Evolutionary conservation across 2,113 vertebrate species (phyloP).

Genomic region (Asarcornis scutulata): DNA sequence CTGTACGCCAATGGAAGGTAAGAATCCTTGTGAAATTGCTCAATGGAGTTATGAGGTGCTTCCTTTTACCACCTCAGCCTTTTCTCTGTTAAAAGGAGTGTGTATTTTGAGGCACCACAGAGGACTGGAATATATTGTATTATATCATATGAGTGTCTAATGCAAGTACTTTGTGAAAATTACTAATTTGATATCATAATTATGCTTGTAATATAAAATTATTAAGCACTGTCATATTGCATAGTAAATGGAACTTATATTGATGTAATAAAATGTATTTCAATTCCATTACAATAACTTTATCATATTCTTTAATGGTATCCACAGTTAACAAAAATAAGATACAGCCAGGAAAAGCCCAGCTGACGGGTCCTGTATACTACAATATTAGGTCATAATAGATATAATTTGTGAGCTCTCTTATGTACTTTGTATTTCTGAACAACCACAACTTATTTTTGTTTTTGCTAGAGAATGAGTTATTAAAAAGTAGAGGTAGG

Average conservation of each 20-base stretch:
- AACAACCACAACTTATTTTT: slow-evolving; percentile 31
- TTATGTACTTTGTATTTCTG: not conserved
- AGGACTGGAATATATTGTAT: slow-evolving; percentile 55
- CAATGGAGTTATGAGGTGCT: slow-evolving; percentile 28
- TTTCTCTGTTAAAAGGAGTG: slow-evolving; percentile 42
- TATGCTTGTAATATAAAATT: slow-evolving; percentile 75
- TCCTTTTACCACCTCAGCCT: slow-evolving; percentile 44
- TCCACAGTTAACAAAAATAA: slow-evolving; percentile 61
- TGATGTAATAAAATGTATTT: slow-evolving; percentile 78
- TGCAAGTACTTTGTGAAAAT: slow-evolving; percentile 72
- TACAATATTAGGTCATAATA: slow-evolving; percentile 28
- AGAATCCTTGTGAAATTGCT: not conserved
- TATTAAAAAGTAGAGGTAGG: not conserved
- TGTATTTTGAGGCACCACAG: slow-evolving; percentile 57
- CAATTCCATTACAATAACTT: slow-evolving; percentile 73
- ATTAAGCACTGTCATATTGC: slow-evolving; percentile 73
- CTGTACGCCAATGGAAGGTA: not conserved
- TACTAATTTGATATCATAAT: slow-evolving; percentile 78
- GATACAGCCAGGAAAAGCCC: slow-evolving; percentile 3
- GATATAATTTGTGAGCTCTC: not conserved
- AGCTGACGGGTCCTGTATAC: not conserved
- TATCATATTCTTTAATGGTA: slow-evolving; percentile 70
- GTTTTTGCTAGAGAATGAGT: not conserved
- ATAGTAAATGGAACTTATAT: slow-evolving; percentile 72
- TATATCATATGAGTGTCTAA: slow-evolving; percentile 54